phyloP scores from a whole-genome alignment of 1,140 invertebrate genomes.

The Brachionus rubens region DNA sequence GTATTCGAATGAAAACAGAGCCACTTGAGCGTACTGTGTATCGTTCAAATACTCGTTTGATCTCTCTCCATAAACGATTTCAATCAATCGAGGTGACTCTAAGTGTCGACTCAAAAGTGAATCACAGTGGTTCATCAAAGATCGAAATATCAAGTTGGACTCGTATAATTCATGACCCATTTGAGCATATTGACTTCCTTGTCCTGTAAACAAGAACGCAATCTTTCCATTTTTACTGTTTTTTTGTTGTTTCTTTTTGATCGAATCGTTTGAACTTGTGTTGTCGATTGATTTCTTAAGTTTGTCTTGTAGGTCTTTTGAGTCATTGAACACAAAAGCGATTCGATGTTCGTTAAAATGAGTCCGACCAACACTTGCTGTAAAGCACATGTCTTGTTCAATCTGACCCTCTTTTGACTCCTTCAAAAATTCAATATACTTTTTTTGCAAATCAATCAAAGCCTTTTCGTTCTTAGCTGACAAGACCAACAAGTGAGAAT shows the following conservation, averaged over 20 bases:
- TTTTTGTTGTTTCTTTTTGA: neutral
- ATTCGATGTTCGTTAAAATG: neutral
- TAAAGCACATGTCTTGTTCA: neutral
- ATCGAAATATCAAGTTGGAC: neutral
- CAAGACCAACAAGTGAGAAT: neutral
- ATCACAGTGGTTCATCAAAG: neutral
- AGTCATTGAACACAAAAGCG: neutral
- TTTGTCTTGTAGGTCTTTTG: neutral
- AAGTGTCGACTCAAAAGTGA: neutral
- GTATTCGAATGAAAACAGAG: neutral
- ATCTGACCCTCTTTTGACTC: neutral
- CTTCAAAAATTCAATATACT: neutral
- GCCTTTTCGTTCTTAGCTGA: neutral
- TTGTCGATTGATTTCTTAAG: neutral
- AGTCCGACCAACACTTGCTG: neutral
- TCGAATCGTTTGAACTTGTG: neutral
- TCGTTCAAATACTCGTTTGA: neutral
- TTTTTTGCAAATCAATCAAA: constrained; percentile 2
- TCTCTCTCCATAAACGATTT: neutral
- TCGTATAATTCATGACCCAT: neutral
- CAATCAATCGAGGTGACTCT: neutral
- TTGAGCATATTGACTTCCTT: neutral
- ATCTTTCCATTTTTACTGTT: neutral
- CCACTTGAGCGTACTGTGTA: neutral
- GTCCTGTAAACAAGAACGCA: neutral